A percentile compares a stretch with the other conserved stretches of the same genome.
Evolutionary conservation across 2,113 vertebrate species (phyloP).

Genomic region (Casuarius casuarius): DNA sequence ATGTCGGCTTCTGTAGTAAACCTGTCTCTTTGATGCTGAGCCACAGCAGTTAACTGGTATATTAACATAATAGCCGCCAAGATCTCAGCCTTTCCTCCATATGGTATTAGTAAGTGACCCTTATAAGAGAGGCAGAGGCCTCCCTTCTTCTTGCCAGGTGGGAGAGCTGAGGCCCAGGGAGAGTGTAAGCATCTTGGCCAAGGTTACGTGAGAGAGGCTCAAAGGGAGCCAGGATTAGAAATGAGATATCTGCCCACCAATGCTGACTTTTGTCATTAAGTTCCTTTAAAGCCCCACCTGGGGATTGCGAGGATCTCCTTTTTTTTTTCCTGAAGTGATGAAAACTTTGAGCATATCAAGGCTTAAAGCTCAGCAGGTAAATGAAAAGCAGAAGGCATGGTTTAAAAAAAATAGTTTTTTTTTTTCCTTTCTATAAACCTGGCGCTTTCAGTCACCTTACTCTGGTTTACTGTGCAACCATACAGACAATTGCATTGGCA

Average conservation of each 20-base stretch:
- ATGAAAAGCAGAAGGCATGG: not conserved
- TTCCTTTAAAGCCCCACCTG: not conserved
- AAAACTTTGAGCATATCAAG: not conserved
- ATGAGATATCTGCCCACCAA: not conserved
- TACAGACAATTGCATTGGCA: not conserved
- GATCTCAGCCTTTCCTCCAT: not conserved
- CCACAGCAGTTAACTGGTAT: not conserved
- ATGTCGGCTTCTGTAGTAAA: not conserved
- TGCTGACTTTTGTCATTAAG: not conserved
- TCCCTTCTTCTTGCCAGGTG: constrained; percentile 5
- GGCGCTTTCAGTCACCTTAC: not conserved
- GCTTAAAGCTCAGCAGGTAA: not conserved
- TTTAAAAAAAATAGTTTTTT: not conserved
- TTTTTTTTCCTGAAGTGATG: not conserved
- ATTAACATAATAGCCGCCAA: not conserved
- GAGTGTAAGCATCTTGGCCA: not conserved
- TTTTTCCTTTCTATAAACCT: not conserved
- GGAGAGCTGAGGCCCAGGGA: not conserved
- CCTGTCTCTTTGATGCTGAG: not conserved
- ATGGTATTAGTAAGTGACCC: not conserved
- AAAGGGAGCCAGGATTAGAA: not conserved
- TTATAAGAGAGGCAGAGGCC: not conserved
- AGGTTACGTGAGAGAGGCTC: not conserved
- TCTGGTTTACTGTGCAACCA: accelerated
- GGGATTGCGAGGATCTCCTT: not conserved